A percentile compares a stretch with the other conserved stretches of the same genome.
Conservation (phyloP, 2,797 vertebrate genomes). For the Rallus crepitans region DNA sequence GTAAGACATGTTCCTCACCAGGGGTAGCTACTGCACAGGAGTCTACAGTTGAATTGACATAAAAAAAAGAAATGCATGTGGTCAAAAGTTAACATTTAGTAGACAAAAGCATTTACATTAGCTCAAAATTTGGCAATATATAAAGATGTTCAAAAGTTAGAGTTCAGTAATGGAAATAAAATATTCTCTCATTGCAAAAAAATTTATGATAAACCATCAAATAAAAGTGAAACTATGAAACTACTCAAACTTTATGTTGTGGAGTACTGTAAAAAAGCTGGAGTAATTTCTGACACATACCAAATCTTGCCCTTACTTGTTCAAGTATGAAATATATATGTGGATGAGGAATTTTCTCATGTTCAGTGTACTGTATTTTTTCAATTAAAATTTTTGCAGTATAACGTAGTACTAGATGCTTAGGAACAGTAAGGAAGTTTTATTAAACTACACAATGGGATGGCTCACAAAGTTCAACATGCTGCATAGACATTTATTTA, state of each 20-base stretch:
- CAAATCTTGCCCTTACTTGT: neutral
- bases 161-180: neutral
- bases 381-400: neutral
- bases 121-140: neutral
- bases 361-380: neutral
- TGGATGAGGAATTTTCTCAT: neutral
- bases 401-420: neutral
- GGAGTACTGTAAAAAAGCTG: neutral
- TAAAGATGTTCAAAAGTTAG: neutral
- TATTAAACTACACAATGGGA: neutral
- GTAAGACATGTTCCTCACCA: neutral
- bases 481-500: neutral
- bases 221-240: neutral
- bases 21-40: neutral
- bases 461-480: neutral
- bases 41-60: neutral
- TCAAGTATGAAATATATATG: neutral
- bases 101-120: neutral
- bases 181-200: neutral
- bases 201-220: fast-evolving
- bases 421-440: neutral
- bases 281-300: neutral
- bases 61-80: neutral
- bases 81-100: neutral
- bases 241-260: neutral